A percentile compares a stretch with the other conserved stretches of the same genome.
Conservation (phyloP, 2,888 invertebrate species). For the Mamestra brassicae region DNA sequence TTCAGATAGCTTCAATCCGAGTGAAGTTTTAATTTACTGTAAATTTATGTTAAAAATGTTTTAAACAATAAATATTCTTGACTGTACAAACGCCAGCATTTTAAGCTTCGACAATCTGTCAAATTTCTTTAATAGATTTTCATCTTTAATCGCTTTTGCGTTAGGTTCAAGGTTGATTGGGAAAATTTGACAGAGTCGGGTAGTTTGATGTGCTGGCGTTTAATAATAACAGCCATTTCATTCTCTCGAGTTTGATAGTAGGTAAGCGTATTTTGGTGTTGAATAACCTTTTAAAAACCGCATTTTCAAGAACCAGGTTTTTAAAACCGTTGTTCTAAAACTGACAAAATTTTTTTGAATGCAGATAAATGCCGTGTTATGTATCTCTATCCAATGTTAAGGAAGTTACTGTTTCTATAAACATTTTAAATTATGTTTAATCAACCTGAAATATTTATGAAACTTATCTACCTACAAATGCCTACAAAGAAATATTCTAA, state of each 20-base stretch:
- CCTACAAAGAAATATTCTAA: not conserved
- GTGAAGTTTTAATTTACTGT: too few species aligned
- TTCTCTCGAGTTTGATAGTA: not conserved
- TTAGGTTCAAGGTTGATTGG: too few species aligned
- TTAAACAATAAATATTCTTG: too few species aligned
- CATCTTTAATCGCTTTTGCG: too few species aligned
- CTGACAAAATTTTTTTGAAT: not conserved
- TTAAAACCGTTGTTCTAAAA: not conserved
- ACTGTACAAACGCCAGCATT: too few species aligned
- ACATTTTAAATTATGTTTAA: constrained; percentile 37
- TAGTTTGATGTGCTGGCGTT: too few species aligned
- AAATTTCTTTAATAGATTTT: too few species aligned
- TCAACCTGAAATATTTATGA: constrained; percentile 31
- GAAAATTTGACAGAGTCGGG: too few species aligned
- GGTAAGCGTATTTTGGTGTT: not conserved
- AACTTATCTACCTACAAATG: not conserved
- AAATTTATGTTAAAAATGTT: too few species aligned
- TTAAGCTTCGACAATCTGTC: too few species aligned
- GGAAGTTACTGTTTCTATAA: constrained; percentile 18
- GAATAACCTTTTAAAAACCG: not conserved
- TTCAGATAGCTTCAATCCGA: too few species aligned
- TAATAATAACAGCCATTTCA: not conserved
- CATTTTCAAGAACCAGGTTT: not conserved
- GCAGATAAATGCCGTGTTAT: not conserved
- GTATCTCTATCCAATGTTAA: constrained; percentile 21